Evolutionary conservation across 2,888 invertebrate genomes (phyloP).

Genomic region (Drosophila flavopinicola): DNA sequence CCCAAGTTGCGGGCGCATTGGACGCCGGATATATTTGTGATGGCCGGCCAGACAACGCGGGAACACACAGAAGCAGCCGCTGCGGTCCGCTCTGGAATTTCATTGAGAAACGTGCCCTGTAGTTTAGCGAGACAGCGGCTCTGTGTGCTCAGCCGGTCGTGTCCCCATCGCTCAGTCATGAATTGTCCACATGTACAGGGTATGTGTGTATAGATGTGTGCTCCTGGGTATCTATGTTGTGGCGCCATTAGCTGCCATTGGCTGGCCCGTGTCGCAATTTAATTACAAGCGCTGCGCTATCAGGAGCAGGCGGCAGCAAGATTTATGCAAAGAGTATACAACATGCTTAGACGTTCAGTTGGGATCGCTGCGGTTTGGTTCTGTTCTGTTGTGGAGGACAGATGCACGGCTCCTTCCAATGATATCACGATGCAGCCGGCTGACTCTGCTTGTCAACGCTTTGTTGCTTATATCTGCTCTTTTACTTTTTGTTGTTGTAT

Average conservation of each 20-base stretch:
- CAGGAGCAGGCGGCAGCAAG: constrained; percentile 54
- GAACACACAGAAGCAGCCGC: constrained; percentile 81
- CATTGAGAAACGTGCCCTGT: constrained; percentile 80
- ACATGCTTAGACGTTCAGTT: constrained; percentile 23
- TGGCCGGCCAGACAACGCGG: constrained; percentile 80
- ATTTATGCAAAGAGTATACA: constrained; percentile 73
- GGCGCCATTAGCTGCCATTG: constrained; percentile 74
- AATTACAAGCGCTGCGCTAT: constrained; percentile 66
- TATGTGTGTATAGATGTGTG: constrained; percentile 29
- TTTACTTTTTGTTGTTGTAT: neutral
- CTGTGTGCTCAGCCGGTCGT: constrained; percentile 72
- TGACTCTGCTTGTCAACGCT: constrained; percentile 21
- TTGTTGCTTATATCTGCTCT: neutral
- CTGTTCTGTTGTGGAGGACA: constrained; percentile 13
- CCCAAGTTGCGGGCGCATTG: constrained; percentile 56
- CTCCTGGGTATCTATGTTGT: constrained; percentile 72
- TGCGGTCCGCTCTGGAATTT: constrained; percentile 72
- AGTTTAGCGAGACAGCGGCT: constrained; percentile 51
- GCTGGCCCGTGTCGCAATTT: constrained; percentile 74
- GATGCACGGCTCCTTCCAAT: constrained; percentile 44
- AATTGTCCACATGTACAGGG: constrained; percentile 41
- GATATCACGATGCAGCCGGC: constrained; percentile 55
- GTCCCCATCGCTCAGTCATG: constrained; percentile 73
- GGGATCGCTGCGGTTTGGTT: too few species aligned
- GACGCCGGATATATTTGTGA: constrained; percentile 61